phyloP scores from a whole-genome alignment of 2,113 vertebrate genomes.

The Sphyrna mokarran region DNA sequence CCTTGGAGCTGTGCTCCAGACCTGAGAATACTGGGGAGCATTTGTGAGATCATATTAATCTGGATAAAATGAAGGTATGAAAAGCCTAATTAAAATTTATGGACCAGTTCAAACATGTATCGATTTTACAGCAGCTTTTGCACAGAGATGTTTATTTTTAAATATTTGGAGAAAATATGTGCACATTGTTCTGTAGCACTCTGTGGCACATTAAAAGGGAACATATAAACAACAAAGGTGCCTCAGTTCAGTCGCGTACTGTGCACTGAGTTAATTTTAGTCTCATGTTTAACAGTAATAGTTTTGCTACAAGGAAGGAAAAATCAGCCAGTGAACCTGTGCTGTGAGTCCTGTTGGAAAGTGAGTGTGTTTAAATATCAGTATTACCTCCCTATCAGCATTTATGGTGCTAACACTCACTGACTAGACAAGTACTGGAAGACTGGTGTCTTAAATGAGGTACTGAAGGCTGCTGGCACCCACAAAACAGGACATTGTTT shows the following conservation, averaged over 20 bases:
- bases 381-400: neutral
- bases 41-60: neutral
- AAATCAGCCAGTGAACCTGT: neutral
- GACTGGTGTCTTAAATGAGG: neutral
- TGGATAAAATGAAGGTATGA: neutral
- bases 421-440: neutral
- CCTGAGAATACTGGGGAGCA: neutral
- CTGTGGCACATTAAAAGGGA: neutral
- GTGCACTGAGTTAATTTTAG: neutral
- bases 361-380: neutral
- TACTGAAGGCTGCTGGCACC: neutral
- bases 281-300: neutral
- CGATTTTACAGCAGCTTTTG: neutral
- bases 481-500: neutral
- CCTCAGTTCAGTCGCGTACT: neutral
- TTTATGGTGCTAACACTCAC: neutral
- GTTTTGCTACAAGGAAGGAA: neutral
- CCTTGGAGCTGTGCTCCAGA: neutral
- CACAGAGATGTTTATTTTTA: neutral
- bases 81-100: neutral
- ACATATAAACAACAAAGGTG: neutral
- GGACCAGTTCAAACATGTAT: neutral
- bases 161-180: neutral
- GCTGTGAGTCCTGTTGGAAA: neutral
- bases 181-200: neutral